phyloP scores from a whole-genome alignment of 2,888 invertebrate species.

The Blastobasis lacticolella region DNA sequence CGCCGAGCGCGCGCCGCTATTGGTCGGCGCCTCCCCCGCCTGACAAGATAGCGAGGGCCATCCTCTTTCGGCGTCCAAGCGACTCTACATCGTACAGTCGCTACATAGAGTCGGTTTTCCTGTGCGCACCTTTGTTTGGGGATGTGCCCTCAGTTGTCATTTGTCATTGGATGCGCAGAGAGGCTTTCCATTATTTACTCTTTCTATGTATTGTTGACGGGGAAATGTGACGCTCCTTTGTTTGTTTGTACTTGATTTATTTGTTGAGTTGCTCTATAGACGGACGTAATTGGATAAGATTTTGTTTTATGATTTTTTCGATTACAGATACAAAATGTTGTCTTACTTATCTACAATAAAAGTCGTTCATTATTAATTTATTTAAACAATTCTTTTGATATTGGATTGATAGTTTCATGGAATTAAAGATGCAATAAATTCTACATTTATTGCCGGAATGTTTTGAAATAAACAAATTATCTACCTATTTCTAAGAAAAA shows the following conservation, averaged over 20 bases:
- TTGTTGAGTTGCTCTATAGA: no score
- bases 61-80: conserved; percentile 41
- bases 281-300: no score
- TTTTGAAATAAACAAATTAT: no score
- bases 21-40: conserved; percentile 67
- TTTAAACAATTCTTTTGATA: no score
- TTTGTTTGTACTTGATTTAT: not conserved
- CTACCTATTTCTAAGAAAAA: no score
- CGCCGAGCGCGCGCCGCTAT: conserved; percentile 48
- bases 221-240: conserved; percentile 11
- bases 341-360: no score
- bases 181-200: conserved; percentile 65
- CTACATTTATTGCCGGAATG: no score
- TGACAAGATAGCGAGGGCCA: conserved; percentile 71
- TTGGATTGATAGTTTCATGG: no score
- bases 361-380: no score
- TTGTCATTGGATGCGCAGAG: conserved; percentile 68
- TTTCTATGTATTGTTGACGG: conserved; percentile 28
- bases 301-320: no score
- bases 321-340: no score
- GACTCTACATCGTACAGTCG: conserved; percentile 21
- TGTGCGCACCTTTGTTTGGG: conserved; percentile 35
- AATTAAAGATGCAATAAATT: no score
- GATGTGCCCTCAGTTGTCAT: conserved; percentile 66
- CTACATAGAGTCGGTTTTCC: conserved; percentile 28